Evolutionary conservation across 2,797 vertebrate genomes (phyloP), one percentile per base, ranked within the genome.

Genomic region (Melanitta fusca): DNA sequence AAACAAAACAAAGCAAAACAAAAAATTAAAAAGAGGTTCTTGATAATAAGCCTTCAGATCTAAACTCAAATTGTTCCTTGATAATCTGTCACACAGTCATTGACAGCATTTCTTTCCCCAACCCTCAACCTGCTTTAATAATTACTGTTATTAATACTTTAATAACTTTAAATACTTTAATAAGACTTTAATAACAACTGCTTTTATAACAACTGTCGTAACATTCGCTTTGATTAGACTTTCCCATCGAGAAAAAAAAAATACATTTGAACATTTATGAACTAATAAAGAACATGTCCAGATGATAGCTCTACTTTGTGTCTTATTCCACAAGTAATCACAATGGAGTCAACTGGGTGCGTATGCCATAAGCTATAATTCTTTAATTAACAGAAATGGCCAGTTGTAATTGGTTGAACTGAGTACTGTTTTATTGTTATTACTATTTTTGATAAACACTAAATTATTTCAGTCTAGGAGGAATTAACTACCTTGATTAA

Each of bases 21-120:
- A 43, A 81, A 11, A 68, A 25, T 30, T 93, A 36, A 74, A 93
- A 97, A 88, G 68, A 78, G 10, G 11, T 80, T n/a, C 13, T 68
- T 80, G 6, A 49, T 77, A 68, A 30, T 36, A 93, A 88, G 32
- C 54, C 28, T 93, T 96, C 69, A 79, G 43, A 57, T 62, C 49
- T 49, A 91, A 97, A 95, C 61, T 83, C 47, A 60, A 39, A 58
- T 66, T 80, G 24, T 56, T 94, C 65, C 75, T 88, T 91, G 49
- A 69, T 49, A 18, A 38, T 93, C 88, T 83, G 56, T 68, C 75
- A 77, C 65, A 75, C 84, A 92, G 65, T 75, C 62, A 85, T 57
- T 71, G 51, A n/a, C 24, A 80, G 13, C 47, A 64, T 80, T 49
- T 96, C 61, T 80, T 96, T 43, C 39, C 39, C 11, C n/a, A 88